A percentile compares a stretch with the other conserved stretches of the same genome.
These are phyloP conservation scores for Taphrorychus bicolor DNA, from an alignment of 2,888 invertebrate species.

Conservation along the genomic window DNA sequence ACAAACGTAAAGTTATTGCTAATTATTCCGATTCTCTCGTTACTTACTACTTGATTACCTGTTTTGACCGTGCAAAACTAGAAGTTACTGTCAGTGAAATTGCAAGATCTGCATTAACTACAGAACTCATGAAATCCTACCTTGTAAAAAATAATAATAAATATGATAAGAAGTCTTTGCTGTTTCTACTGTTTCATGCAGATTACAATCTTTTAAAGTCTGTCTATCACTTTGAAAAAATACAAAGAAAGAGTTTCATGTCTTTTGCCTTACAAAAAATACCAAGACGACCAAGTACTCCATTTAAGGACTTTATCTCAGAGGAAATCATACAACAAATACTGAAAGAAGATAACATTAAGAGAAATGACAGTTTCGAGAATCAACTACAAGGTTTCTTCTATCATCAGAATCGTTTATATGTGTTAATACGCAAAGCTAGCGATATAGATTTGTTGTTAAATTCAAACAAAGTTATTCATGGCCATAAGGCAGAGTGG, in stretches of 20 bases:
- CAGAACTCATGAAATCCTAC: neutral
- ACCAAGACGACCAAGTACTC: constrained; percentile 1
- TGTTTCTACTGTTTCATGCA: constrained; percentile 4
- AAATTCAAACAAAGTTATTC: constrained; percentile 4
- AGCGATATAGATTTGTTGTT: constrained; percentile 1
- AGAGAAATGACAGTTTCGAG: no score
- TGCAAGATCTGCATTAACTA: neutral
- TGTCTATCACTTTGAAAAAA: constrained; percentile 2
- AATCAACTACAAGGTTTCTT: neutral
- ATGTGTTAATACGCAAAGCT: neutral
- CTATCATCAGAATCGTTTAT: neutral
- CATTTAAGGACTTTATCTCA: constrained; percentile 1
- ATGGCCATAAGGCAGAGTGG: neutral
- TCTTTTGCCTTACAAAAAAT: neutral
- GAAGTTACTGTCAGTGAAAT: neutral
- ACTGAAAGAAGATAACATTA: neutral
- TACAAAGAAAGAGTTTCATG: neutral
- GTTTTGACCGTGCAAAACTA: neutral
- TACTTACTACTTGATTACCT: neutral
- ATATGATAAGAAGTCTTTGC: neutral
- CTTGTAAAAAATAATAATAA: constrained; percentile 1
- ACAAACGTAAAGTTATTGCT: neutral
- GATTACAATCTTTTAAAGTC: neutral
- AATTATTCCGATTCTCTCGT: neutral
- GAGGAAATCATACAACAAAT: neutral